Base-by-base conservation (phyloP, 1,140 invertebrate genomes). In the Drosophila mayri region DNA sequence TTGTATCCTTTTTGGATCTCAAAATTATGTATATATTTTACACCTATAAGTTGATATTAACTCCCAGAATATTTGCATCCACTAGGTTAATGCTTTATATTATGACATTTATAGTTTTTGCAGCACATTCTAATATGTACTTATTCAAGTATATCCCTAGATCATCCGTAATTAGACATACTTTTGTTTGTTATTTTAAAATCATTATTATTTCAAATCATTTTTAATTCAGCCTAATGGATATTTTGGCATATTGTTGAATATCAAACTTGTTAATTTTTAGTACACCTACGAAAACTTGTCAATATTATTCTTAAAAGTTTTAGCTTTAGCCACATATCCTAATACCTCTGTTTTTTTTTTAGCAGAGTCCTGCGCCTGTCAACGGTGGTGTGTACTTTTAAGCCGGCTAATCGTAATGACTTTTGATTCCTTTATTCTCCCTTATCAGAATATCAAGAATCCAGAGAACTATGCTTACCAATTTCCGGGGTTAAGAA, bases 401-500 rank as follows among this genome's bases (percentile, higher is more conserved):
- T 7, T 54, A 54, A 37, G 35, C 35, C 52, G 20, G 50, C 50
- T 55, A 55, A 55, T 55, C 52, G 52, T 55, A 55, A 55, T 55
- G 52, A 55, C 52, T 55, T 55, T 55, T 55, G 35, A 55, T 55
- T 55, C 52, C 52, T n/a, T 55, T 55, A 22, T 55, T 25, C 35
- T 38, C 35, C 35, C 35, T 38, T 55, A 55, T 55, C 52, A 7
- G 52, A 20, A 55, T 55, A 55, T 55, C 52, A 11, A 10, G 20
- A 25, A 25, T 55, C 52, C 35, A 55, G 52, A 25, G 50, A 55
- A 55, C 52, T 55, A 55, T 10, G 35, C 32, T 35, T 55, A 12
- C 52, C 52, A 55, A 60, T 35, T 62, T 65, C 38, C 58, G 62
- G 62, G 58, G 57, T 62, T 62, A 64, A 10, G 62, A 43, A 25